Evolutionary conservation across 2,113 vertebrate species (phyloP).

Genomic region (Heloderma charlesbogerti): DNA sequence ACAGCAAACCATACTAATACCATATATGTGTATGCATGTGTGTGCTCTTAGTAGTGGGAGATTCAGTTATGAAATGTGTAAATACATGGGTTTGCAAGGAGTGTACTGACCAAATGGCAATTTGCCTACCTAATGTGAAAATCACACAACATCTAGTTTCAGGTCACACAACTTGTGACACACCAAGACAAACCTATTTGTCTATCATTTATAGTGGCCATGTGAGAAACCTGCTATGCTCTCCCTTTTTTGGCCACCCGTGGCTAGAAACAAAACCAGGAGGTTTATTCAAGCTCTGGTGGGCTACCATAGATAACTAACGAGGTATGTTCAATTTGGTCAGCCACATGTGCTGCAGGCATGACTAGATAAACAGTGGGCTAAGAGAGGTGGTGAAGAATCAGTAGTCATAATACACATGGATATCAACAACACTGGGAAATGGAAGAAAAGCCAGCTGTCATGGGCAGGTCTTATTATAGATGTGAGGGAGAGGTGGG

Average conservation of each 20-base stretch:
- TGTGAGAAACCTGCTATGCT: not conserved
- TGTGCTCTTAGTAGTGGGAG: not conserved
- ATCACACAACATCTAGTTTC: not conserved
- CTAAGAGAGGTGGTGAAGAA: not conserved
- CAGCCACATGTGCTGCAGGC: too few relatives aligned
- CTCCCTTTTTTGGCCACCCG: too few relatives aligned
- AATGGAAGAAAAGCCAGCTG: not conserved
- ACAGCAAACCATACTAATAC: not conserved
- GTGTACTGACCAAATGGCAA: not conserved
- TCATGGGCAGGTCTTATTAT: not conserved
- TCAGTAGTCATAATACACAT: not conserved
- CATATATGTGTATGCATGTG: not conserved
- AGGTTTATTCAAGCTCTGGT: not conserved
- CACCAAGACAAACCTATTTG: not conserved
- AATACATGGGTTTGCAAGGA: not conserved
- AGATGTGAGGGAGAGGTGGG: not conserved
- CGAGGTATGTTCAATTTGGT: not conserved
- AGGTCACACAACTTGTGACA: not conserved
- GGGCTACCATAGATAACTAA: not conserved
- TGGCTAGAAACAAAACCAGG: not conserved
- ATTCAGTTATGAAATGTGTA: not conserved
- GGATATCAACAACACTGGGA: not conserved
- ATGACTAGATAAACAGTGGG: not conserved
- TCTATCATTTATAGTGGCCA: not conserved
- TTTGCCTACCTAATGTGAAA: not conserved